phyloP scores from a whole-genome alignment of 35 echinoderm and acorn worm species.

The Patiria miniata region DNA sequence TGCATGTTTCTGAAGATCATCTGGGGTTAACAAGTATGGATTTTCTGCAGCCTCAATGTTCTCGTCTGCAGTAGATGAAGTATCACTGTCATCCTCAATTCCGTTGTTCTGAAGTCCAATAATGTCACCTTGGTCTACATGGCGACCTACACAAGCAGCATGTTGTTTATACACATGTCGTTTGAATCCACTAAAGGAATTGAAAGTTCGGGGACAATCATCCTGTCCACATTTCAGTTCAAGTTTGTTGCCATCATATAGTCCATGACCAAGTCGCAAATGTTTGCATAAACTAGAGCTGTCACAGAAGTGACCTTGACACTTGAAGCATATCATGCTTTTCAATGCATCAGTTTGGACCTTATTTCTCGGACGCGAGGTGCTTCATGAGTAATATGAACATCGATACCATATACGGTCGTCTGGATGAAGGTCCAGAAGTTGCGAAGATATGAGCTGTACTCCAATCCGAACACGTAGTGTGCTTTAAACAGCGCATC shows the following conservation, averaged over 20 bases:
- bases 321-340: constrained; percentile 44
- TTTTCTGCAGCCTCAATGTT: not conserved
- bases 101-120: not conserved
- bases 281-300: constrained; percentile 1
- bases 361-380: constrained; percentile 25
- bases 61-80: not conserved
- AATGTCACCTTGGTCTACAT: not conserved
- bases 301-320: not conserved
- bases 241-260: constrained; percentile 37
- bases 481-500: constrained; percentile 53
- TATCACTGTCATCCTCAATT: not conserved
- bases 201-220: not conserved
- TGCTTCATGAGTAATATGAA: not conserved
- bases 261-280: constrained; percentile 26
- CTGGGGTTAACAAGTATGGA: not conserved
- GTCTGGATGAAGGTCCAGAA: constrained; percentile 35
- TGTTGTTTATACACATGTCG: constrained; percentile 19
- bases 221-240: constrained; percentile 14
- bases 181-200: not conserved
- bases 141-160: not conserved
- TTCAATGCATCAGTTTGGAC: not conserved
- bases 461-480: constrained; percentile 42
- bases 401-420: constrained; percentile 24
- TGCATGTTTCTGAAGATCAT: constrained; percentile 39
- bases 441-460: constrained; percentile 1